Conservation (phyloP, 2,888 invertebrate species). For the Scaptomyza parva region DNA sequence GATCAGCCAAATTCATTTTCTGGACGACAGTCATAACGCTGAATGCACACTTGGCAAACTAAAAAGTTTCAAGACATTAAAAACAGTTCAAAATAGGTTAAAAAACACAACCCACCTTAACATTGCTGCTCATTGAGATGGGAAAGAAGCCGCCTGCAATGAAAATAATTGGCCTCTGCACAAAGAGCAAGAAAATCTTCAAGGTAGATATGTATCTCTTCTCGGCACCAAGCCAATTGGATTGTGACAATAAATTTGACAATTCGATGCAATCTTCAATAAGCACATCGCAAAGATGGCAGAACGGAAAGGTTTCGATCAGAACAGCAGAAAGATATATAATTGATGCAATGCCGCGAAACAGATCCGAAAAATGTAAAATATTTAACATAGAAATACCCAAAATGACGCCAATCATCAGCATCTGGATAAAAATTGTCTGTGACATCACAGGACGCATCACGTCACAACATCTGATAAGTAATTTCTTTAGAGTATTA, state of each 20-base stretch:
- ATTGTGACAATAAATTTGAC: slow-evolving; percentile 20
- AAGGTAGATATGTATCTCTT: slow-evolving; percentile 23
- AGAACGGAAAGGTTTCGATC: slow-evolving; percentile 64
- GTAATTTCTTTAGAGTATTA: too few relatives aligned
- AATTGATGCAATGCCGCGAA: slow-evolving; percentile 47
- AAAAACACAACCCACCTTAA: slow-evolving; percentile 45
- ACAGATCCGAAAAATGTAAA: slow-evolving; percentile 38
- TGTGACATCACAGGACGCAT: slow-evolving; percentile 8
- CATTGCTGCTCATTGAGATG: slow-evolving; percentile 36
- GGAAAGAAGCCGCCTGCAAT: slow-evolving; percentile 27
- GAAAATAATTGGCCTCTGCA: slow-evolving; percentile 35
- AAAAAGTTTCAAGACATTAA: neutral
- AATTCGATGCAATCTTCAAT: slow-evolving; percentile 45
- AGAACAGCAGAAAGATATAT: slow-evolving; percentile 42
- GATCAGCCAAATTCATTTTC: slow-evolving; percentile 58
- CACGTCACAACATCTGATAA: neutral
- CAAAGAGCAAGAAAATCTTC: slow-evolving; percentile 24
- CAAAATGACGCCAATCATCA: slow-evolving; percentile 46
- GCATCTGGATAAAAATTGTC: slow-evolving; percentile 52
- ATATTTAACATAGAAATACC: slow-evolving; percentile 54
- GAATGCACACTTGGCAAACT: slow-evolving; percentile 68
- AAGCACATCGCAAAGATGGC: slow-evolving; percentile 58
- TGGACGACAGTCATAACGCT: slow-evolving; percentile 68
- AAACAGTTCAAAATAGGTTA: neutral
- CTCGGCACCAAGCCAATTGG: slow-evolving; percentile 34